These are phyloP conservation scores for Agrotis clavis DNA, from an alignment of 2,888 invertebrate species.

Conservation along the genomic window DNA sequence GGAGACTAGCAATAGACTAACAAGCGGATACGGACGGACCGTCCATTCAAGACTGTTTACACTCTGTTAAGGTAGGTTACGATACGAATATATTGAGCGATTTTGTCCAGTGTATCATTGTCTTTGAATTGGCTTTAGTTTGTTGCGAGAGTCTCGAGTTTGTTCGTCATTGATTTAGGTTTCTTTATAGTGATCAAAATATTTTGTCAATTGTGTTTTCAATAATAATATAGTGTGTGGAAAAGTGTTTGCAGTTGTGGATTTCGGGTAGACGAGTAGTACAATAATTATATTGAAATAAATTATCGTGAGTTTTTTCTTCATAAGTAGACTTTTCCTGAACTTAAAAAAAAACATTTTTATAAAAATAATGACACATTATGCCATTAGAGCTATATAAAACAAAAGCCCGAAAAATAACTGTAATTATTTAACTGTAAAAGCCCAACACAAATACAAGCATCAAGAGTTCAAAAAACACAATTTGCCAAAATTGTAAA, in stretches of 20 bases:
- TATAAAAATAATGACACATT: too few relatives aligned
- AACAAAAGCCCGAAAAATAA: too few relatives aligned
- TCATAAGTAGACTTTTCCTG: too few relatives aligned
- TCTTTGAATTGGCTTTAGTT: constrained; percentile 5
- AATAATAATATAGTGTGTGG: too few relatives aligned
- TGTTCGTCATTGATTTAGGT: background rate
- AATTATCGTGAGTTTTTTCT: too few relatives aligned
- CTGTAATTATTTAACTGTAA: background rate
- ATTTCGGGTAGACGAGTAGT: too few relatives aligned
- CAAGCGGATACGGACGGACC: constrained; percentile 7
- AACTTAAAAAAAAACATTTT: too few relatives aligned
- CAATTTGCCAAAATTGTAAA: background rate
- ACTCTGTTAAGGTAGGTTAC: constrained; percentile 25
- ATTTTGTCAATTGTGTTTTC: too few relatives aligned
- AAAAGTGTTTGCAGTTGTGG: background rate
- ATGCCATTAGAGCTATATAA: too few relatives aligned
- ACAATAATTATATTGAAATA: too few relatives aligned
- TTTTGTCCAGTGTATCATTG: constrained; percentile 17
- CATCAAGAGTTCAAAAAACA: background rate
- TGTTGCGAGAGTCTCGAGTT: background rate
- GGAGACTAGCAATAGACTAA: constrained; percentile 19
- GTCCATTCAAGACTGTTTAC: constrained; percentile 41
- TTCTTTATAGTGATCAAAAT: background rate
- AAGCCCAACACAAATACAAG: background rate
- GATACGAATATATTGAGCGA: constrained; percentile 30